Conservation (phyloP, 2,888 invertebrate genomes). For the Sipha maydis region DNA sequence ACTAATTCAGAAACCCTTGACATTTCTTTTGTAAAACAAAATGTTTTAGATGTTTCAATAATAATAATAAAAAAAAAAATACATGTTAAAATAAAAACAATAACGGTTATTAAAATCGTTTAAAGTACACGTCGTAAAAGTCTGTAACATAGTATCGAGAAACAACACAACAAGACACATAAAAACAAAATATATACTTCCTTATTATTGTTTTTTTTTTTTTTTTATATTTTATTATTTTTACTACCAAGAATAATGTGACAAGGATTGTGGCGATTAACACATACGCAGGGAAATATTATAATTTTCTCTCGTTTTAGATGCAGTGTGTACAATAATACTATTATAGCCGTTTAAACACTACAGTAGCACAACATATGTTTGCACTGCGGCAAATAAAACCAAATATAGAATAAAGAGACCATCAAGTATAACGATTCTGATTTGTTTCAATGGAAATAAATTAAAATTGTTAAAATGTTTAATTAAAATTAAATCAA, state of each 20-base stretch:
- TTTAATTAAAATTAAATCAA: too few relatives aligned
- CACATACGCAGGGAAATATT: too few relatives aligned
- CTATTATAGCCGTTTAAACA: too few relatives aligned
- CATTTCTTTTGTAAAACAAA: background rate
- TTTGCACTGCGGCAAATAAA: too few relatives aligned
- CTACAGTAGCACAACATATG: too few relatives aligned
- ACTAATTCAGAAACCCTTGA: constrained; percentile 13
- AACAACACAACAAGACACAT: background rate
- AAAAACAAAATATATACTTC: background rate
- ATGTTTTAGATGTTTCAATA: constrained; percentile 28
- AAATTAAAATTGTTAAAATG: background rate
- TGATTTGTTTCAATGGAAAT: background rate
- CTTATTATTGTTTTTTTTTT: background rate
- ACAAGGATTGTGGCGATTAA: background rate
- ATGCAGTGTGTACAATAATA: too few relatives aligned
- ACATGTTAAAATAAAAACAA: constrained; percentile 65
- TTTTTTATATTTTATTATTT: background rate
- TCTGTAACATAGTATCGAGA: background rate
- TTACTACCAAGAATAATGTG: too few relatives aligned
- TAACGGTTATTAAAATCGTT: constrained; percentile 23
- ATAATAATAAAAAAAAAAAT: constrained; percentile 14
- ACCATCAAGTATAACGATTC: too few relatives aligned
- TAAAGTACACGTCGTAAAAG: background rate
- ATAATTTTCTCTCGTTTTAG: too few relatives aligned
- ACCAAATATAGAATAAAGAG: too few relatives aligned